Evolutionary conservation across 2,113 vertebrate genomes (phyloP).

Genomic region (Leptobrachium leishanense): DNA sequence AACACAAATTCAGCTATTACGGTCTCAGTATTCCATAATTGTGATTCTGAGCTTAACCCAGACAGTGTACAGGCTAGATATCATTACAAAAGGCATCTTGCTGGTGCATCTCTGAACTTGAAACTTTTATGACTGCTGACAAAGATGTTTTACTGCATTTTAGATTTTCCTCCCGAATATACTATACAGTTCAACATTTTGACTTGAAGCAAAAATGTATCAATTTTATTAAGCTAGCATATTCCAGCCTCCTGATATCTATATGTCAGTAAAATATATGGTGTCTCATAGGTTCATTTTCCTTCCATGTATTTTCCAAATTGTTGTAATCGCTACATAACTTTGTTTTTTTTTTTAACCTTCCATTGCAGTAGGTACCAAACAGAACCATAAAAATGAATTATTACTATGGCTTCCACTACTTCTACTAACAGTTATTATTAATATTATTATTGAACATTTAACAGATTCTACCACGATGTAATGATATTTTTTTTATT

Average conservation of each 20-base stretch:
- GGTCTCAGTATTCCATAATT: constrained; percentile 1
- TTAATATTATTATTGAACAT: too few relatives aligned
- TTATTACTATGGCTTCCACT: too few relatives aligned
- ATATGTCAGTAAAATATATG: constrained; percentile 12
- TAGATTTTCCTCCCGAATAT: constrained; percentile 14
- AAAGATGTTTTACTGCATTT: constrained; percentile 38
- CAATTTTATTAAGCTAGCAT: constrained; percentile 31
- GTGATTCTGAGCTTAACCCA: constrained; percentile 29
- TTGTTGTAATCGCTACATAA: neutral
- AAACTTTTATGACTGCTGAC: constrained; percentile 33
- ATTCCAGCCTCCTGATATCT: constrained; percentile 5
- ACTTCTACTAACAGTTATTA: too few relatives aligned
- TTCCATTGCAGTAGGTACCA: too few relatives aligned
- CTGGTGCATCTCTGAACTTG: constrained; percentile 34
- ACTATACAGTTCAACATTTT: constrained; percentile 35
- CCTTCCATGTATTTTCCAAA: neutral
- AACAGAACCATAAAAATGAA: too few relatives aligned
- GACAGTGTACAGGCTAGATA: constrained; percentile 16
- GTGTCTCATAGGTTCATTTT: constrained; percentile 16
- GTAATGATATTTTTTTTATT: too few relatives aligned
- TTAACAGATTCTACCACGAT: too few relatives aligned
- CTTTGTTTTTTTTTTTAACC: neutral
- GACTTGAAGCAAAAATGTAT: constrained; percentile 34
- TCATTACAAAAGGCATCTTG: constrained; percentile 41
- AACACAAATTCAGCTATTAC: constrained; percentile 2